phyloP scores from a whole-genome alignment of 2,888 invertebrate species.

The Tricholauxania praeusta region DNA sequence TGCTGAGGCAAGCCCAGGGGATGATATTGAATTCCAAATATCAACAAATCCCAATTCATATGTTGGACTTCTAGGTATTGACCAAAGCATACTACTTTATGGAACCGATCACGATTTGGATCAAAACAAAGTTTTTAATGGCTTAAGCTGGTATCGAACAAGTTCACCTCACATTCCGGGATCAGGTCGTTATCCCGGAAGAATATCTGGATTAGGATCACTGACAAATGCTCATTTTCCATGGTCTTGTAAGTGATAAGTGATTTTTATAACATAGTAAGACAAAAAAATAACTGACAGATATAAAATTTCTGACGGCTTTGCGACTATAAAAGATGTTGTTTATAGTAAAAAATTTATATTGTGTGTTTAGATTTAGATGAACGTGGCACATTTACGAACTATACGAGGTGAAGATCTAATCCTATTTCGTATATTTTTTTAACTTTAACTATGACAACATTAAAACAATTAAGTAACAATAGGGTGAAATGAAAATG shows the following conservation, averaged over 20 bases:
- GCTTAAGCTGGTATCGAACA: conserved; percentile 73
- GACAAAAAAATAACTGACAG: too few relatives aligned
- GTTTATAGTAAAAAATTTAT: too few relatives aligned
- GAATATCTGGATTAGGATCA: conserved; percentile 58
- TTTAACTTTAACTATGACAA: too few relatives aligned
- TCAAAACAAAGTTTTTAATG: conserved; percentile 72
- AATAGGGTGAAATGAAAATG: too few relatives aligned
- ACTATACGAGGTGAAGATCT: too few relatives aligned
- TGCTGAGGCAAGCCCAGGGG: conserved; percentile 79
- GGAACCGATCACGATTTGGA: conserved; percentile 73
- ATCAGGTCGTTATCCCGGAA: conserved; percentile 58
- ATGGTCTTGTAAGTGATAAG: neutral
- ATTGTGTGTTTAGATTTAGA: too few relatives aligned
- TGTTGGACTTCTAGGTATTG: conserved; percentile 88
- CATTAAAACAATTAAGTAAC: too few relatives aligned
- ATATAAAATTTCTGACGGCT: too few relatives aligned
- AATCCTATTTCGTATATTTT: too few relatives aligned
- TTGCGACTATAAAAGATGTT: too few relatives aligned
- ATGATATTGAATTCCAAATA: conserved; percentile 81
- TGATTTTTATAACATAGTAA: too few relatives aligned
- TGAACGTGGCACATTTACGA: too few relatives aligned
- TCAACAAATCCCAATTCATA: conserved; percentile 86
- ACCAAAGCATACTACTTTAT: conserved; percentile 81
- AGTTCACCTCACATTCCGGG: conserved; percentile 62
- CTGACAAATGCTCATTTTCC: conserved; percentile 61